Conservation (phyloP, 2,888 invertebrate species). For the Microctonus aethiopoides region DNA sequence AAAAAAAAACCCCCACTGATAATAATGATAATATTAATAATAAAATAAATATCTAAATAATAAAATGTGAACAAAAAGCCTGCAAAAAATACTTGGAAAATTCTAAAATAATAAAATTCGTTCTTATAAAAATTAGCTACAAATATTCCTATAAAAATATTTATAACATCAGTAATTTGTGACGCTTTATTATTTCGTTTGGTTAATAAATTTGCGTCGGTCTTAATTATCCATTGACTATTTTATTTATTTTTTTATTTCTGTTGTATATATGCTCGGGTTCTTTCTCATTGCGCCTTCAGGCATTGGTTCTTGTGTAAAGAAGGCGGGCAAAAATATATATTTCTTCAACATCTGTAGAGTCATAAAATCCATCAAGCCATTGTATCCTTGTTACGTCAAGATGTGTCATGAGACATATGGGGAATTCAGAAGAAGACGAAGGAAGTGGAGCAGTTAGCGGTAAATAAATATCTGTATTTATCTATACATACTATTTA, state of each 20-base stretch:
- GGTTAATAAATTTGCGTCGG: not conserved
- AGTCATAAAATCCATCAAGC: not conserved
- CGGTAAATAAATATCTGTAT: not conserved
- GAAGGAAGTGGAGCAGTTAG: conserved; percentile 4
- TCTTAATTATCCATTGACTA: not conserved
- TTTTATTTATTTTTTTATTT: not conserved
- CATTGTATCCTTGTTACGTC: not conserved
- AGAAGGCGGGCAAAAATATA: not conserved
- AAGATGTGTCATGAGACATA: not conserved
- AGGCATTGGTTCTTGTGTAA: not conserved
- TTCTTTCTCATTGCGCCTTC: not conserved
- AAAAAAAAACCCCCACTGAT: not conserved
- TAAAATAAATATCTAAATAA: not conserved
- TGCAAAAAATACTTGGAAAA: no score
- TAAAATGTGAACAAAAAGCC: no score
- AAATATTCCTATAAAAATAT: no score
- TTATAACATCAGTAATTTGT: no score
- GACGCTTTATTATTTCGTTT: not conserved
- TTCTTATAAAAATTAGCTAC: no score
- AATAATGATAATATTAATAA: not conserved
- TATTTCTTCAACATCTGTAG: not conserved
- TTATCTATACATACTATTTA: not conserved
- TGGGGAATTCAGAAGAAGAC: not conserved
- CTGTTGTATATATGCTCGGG: no score
- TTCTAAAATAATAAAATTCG: no score